Base-by-base conservation (phyloP, 2,888 invertebrate species). In the Iphiclides podalirius region DNA sequence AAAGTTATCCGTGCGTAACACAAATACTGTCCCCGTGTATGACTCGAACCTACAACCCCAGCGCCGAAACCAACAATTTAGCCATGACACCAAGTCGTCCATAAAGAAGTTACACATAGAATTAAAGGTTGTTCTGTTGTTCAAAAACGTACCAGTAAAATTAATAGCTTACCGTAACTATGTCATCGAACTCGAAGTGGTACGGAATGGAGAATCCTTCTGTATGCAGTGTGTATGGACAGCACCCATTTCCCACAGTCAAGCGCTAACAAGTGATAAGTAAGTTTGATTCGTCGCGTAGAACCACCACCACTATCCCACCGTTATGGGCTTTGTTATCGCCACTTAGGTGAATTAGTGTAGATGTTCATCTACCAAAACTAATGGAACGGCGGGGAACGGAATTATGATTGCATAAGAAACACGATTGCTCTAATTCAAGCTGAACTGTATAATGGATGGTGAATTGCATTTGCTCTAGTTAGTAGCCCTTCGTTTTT, bases 181-280 rank as follows among this genome's bases (percentile, higher is more conserved):
- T n/a, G n/a, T n/a, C n/a, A n/a, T n/a, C n/a, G n/a, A n/a, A n/a
- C n/a, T n/a, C n/a, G n/a, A n/a, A n/a, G n/a, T n/a, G n/a, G n/a
- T n/a, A n/a, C n/a, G n/a, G n/a, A n/a, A n/a, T n/a, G n/a, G n/a
- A n/a, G n/a, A n/a, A n/a, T n/a, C n/a, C n/a, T n/a, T n/a, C n/a
- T n/a, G n/a, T n/a, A n/a, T n/a, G n/a, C n/a, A n/a, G n/a, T n/a
- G n/a, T n/a, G n/a, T n/a, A n/a, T n/a, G n/a, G 66, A 65, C 65
- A 64, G 60, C 62, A 11, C n/a, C 31, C 31, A 63, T 61, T 73
- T 74, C 74, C 68, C 74, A 72, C 63, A 61, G 49, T 9, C 47
- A 39, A 36, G 58, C 56, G 67, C 56, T 74, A 72, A 72, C 46
- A 55, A 50, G 49, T 53, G 61, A 64, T 74, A 72, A 74, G 62